These are phyloP conservation scores for Epirrhoe alternata DNA, from an alignment of 2,888 invertebrate genomes.

Conservation along the genomic window DNA sequence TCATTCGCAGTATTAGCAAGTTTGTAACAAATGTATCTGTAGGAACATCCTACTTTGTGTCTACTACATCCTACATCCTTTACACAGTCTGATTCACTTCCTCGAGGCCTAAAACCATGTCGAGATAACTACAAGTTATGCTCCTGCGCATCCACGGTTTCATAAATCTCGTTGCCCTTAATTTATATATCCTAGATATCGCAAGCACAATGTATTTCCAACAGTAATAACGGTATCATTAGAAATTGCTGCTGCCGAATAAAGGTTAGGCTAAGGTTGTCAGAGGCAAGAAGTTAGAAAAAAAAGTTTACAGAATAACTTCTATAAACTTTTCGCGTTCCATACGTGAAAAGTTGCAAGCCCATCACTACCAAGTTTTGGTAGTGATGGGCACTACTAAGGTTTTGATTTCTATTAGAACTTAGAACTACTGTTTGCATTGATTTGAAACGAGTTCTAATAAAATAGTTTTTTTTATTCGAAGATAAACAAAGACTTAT, in stretches of 20 bases:
- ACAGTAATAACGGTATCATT: constrained; percentile 6
- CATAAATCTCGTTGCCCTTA: constrained; percentile 57
- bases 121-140: constrained; percentile 32
- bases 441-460: no score
- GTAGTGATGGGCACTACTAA: no score
- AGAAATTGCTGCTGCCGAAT: neutral
- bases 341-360: no score
- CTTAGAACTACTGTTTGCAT: no score
- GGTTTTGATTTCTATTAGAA: no score
- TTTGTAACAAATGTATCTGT: neutral
- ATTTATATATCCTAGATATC: constrained; percentile 59
- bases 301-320: no score
- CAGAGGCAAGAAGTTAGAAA: no score
- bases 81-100: constrained; percentile 23
- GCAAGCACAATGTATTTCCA: constrained; percentile 12
- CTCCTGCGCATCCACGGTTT: constrained; percentile 24
- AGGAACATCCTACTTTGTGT: neutral
- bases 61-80: neutral
- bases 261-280: no score
- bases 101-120: constrained; percentile 16
- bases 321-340: no score
- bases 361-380: no score
- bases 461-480: no score
- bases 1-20: neutral
- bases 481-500: no score